Conservation (phyloP, 2,888 invertebrate genomes). For the Drosophila affinis region DNA sequence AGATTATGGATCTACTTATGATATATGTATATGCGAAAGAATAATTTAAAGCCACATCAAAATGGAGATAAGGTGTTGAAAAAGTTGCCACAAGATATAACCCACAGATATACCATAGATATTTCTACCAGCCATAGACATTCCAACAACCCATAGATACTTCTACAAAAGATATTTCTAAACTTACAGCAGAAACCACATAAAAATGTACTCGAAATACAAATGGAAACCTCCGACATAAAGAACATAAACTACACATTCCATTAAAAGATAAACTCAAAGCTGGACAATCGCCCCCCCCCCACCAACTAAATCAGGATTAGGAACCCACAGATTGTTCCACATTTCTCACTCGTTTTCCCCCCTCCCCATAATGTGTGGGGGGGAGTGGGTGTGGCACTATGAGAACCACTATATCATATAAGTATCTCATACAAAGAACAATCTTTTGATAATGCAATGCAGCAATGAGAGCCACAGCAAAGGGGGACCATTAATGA, state of each 20-base stretch:
- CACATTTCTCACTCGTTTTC: conserved; percentile 20
- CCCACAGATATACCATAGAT: neutral
- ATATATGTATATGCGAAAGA: neutral
- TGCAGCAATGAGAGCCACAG: conserved; percentile 55
- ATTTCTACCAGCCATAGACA: neutral
- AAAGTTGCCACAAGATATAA: neutral
- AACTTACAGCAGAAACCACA: neutral
- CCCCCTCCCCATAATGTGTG: neutral
- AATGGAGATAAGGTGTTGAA: too few species aligned
- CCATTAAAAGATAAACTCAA: neutral
- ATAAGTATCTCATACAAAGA: conserved; percentile 22
- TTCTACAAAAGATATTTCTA: neutral
- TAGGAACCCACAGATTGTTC: neutral
- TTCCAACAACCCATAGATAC: neutral
- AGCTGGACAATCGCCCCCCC: neutral
- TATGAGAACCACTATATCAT: conserved; percentile 27
- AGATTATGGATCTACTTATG: neutral
- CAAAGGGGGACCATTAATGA: conserved; percentile 13
- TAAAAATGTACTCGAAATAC: neutral
- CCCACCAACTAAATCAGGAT: neutral
- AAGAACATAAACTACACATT: neutral
- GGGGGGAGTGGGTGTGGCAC: conserved; percentile 9
- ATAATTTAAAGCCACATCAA: neutral
- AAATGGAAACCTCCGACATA: neutral
- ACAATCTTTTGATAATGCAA: conserved; percentile 48